phyloP scores from a whole-genome alignment of 2,797 vertebrate genomes.

The Astyanax mexicanus region DNA sequence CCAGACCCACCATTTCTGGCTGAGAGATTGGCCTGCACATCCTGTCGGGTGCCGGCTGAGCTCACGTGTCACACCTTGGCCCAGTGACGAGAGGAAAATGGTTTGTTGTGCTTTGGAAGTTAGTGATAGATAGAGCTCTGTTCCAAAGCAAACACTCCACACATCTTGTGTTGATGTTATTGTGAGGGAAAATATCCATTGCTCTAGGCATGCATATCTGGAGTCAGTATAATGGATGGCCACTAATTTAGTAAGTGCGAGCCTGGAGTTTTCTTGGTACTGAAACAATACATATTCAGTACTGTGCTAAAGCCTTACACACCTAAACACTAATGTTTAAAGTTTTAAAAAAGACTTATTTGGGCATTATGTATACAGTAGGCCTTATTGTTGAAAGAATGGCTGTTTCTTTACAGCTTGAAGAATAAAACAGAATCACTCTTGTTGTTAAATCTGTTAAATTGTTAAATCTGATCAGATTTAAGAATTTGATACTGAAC shows the following conservation, averaged over 20 bases:
- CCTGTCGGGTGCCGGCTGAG: constrained; percentile 24
- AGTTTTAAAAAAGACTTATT: too few relatives aligned
- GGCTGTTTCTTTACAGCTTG: too few relatives aligned
- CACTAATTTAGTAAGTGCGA: background rate
- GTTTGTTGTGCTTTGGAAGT: constrained; percentile 40
- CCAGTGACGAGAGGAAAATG: constrained; percentile 6
- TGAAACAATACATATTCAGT: background rate
- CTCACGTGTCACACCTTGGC: constrained; percentile 18
- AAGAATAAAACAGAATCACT: too few relatives aligned
- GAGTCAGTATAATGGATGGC: background rate
- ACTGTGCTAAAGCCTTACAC: too few relatives aligned
- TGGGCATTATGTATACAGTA: too few relatives aligned
- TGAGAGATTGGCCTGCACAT: constrained; percentile 20
- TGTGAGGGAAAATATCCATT: background rate
- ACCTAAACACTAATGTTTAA: too few relatives aligned
- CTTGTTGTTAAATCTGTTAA: too few relatives aligned
- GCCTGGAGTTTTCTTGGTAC: background rate
- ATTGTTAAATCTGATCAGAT: too few relatives aligned
- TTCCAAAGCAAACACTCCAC: constrained; percentile 41
- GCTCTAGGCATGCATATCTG: background rate
- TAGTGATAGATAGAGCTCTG: constrained; percentile 23
- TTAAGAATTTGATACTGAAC: too few relatives aligned
- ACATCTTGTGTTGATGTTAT: constrained; percentile 33
- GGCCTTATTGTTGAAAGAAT: too few relatives aligned
- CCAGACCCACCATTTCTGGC: background rate